Conservation (phyloP, 2,797 vertebrate genomes). For the Rhincodon typus region DNA sequence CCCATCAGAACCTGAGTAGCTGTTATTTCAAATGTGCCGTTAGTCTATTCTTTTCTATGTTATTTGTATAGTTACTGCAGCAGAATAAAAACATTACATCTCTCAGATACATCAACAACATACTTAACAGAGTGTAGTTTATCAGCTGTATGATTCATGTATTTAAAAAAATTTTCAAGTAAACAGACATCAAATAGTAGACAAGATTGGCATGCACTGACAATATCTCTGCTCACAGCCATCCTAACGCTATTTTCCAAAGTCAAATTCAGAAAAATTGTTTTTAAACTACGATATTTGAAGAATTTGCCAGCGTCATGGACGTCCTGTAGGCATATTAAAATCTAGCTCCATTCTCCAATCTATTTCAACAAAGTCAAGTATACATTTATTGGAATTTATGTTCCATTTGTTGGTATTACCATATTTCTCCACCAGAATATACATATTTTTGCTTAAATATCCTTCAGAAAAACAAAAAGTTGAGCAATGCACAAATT, state of each 20-base stretch:
- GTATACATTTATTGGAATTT: background rate
- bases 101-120: background rate
- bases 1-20: background rate
- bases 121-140: background rate
- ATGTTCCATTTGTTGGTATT: background rate
- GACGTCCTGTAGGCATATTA: background rate
- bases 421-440: background rate
- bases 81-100: background rate
- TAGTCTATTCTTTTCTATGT: background rate
- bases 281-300: background rate
- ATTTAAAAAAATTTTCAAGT: background rate
- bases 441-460: background rate
- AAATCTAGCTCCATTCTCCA: background rate
- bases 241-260: background rate
- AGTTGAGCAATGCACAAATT: background rate
- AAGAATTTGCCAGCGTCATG: background rate
- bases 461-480: background rate
- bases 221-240: background rate
- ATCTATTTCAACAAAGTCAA: background rate
- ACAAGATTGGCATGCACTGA: background rate
- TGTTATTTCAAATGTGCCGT: background rate
- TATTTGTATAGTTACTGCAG: background rate
- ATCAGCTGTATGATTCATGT: background rate
- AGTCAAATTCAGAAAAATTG: background rate
- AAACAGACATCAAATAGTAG: background rate